Conservation (phyloP, 2,888 invertebrate genomes). For the Tryphoninae sp. region DNA sequence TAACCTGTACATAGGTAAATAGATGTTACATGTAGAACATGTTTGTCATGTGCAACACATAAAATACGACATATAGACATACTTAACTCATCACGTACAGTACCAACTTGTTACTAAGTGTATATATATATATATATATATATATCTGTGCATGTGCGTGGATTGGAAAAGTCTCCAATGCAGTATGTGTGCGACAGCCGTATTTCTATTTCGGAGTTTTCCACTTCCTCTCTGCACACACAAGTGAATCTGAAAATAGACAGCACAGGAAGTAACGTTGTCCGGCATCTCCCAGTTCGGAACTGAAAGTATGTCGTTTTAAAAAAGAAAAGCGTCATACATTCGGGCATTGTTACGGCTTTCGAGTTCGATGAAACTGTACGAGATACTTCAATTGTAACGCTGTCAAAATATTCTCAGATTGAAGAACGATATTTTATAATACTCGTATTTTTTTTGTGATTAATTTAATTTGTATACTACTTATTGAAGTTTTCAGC, state of each 20-base stretch:
- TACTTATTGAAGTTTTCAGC: no score
- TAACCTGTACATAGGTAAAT: background rate
- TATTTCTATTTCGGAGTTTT: background rate
- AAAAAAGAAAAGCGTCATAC: background rate
- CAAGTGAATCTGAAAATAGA: background rate
- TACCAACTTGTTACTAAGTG: no score
- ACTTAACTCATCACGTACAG: background rate
- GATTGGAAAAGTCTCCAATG: background rate
- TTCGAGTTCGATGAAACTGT: no score
- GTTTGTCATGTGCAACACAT: conserved; percentile 19
- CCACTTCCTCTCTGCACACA: background rate
- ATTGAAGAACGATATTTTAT: no score
- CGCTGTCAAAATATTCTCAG: no score
- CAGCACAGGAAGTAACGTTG: background rate
- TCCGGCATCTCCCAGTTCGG: background rate
- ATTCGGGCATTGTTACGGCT: no score
- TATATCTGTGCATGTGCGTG: background rate
- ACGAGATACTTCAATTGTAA: no score
- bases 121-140: background rate
- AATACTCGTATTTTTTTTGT: no score
- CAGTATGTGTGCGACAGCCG: background rate
- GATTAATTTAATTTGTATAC: no score
- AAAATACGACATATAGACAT: conserved; percentile 11
- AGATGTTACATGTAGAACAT: background rate
- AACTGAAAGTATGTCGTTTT: background rate